Evolutionary conservation across 2,888 invertebrate genomes (phyloP).

Genomic region (Drosophila rellima): DNA sequence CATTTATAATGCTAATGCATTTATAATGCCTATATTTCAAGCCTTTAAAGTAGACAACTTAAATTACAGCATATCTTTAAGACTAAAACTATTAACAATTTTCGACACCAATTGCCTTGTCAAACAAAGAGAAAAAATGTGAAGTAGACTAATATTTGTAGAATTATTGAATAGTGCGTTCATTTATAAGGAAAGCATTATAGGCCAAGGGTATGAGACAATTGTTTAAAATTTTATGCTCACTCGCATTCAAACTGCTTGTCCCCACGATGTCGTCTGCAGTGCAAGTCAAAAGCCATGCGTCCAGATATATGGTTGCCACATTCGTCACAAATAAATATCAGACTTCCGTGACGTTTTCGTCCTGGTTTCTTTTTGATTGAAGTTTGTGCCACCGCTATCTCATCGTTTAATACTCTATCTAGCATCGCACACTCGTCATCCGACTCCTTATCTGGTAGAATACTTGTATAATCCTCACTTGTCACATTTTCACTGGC

Average conservation of each 20-base stretch:
- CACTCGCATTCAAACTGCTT: constrained; percentile 71
- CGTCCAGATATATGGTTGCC: constrained; percentile 70
- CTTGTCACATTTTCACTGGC: not conserved
- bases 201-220: not conserved
- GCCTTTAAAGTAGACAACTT: not conserved
- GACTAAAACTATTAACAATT: too few species aligned
- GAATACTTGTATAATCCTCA: constrained; percentile 19
- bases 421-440: constrained; percentile 47
- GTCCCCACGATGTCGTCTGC: constrained; percentile 72
- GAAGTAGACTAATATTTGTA: too few species aligned
- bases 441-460: constrained; percentile 39
- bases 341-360: constrained; percentile 36
- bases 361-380: constrained; percentile 37
- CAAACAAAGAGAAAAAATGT: too few species aligned
- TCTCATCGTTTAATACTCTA: constrained; percentile 46
- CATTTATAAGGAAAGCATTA: not conserved
- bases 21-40: too few species aligned
- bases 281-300: constrained; percentile 71
- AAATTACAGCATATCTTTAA: too few species aligned
- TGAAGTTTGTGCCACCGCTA: constrained; percentile 25
- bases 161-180: not conserved
- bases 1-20: not conserved
- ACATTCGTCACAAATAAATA: constrained; percentile 68
- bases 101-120: too few species aligned
- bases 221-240: constrained; percentile 16